Base-by-base conservation (phyloP, 2,888 invertebrate species). In the Stenolophus ochropezus region DNA sequence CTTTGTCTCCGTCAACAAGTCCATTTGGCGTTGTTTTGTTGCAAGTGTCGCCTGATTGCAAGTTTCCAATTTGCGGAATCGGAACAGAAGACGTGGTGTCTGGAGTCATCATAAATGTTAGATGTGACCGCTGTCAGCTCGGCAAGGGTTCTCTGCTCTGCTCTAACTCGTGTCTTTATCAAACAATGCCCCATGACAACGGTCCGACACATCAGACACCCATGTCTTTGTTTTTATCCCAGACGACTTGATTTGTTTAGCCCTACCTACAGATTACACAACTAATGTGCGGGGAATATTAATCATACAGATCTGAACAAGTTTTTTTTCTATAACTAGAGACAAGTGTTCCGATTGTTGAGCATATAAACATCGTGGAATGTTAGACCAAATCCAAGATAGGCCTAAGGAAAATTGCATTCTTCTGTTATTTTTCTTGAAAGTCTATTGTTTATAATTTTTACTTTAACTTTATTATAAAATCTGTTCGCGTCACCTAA, bases 151-250 rank as follows among this genome's bases (percentile, higher is more conserved):
- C 33, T 42, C 8, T n/a, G 8, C 33, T 42, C 33, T 42, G 33
- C 33, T 42, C 33, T 42, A 23, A 11, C 14, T 61, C 27, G 27
- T 69, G 65, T 69, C 65, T 69, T 69, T 69, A 69, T 69, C 27
- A 33, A 69, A 61, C 61, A 61, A 23, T 61, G 23, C 25, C 20
- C 20, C 25, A 69, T 69, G 65, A 69, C 65, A 69, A 69, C 65
- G 65, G 65, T 69, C 65, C n/a, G 65, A 69, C 65, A 69, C 27
- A 69, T 69, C 65, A 27, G 61, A 61, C 61, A 61, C 61, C 61
- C 61, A 23, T 61, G 61, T 61, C 61, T 61, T 61, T 20, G 61
- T 61, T 61, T 61, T 61, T 61, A 61, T 61, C n/a, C 23, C 25
- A 8, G 25, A 61, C 61, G 23, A 61, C 61, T 61, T 61, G 61